Base-by-base conservation (phyloP, 2,888 invertebrate genomes). In the Zonitis immaculata region DNA sequence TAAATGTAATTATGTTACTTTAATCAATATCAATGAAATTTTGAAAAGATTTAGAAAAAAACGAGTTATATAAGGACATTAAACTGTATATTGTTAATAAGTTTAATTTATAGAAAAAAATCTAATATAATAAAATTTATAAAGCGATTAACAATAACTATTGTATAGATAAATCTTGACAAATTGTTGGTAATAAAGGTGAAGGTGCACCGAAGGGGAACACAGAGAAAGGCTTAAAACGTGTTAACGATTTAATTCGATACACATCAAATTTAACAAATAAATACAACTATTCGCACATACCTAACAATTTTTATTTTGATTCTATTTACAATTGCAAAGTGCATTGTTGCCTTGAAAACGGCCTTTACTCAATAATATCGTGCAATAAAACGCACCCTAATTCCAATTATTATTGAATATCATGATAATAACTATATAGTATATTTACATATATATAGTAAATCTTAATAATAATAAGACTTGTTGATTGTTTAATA, bases 351-450 rank as follows among this genome's bases (percentile, higher is more conserved):
- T 52, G 43, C 56, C 56, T 56, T 56, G 56, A 49, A 47, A 56
- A 56, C 56, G 52, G 49, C 56, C 56, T 56, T 52, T 45, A 56
- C 48, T 56, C n/a, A n/a, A n/a, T n/a, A n/a, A n/a, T 52, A 49
- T 52, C 54, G 51, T 47, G 50, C 39, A 6, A 4, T n/a, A n/a
- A 6, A 45, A 45, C 45, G 8, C 16, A 45, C 28, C 45, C 12
- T 45, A 28, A 22, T 9, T 7, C 18, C 6, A 39, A 39, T 39
- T 6, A 6, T 39, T 39, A 20, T 1, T 8, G 16, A 35, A 35
- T 35, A 35, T 16, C 35, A 16, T 9, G 5, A 22, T 5, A 22
- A 22, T 22, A 22, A 22, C 22, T 22, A 26, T n/a, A n/a, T n/a
- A n/a, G n/a, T n/a, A n/a, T n/a, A n/a, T n/a, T n/a, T n/a, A n/a